Percentiles rank a stretch among this genome's conserved stretches.
Evolutionary conservation across 2,888 invertebrate species (phyloP).

Genomic region (Carterocephalus palaemon): DNA sequence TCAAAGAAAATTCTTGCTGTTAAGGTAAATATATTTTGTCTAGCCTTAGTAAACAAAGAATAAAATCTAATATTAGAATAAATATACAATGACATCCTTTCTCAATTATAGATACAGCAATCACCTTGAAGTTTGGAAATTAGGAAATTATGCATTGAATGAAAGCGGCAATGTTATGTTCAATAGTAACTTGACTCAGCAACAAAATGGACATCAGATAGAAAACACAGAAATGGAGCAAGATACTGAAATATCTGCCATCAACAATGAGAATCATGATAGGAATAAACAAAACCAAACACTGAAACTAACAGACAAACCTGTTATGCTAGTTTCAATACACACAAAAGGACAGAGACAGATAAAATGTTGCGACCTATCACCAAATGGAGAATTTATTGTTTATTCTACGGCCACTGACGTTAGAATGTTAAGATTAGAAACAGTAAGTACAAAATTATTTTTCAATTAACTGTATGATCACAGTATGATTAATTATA

Average conservation of each 20-base stretch:
- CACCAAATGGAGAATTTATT: constrained; percentile 84
- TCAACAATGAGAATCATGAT: constrained; percentile 40
- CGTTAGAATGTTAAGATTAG: constrained; percentile 83
- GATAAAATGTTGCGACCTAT: constrained; percentile 85
- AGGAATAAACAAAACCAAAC: constrained; percentile 41
- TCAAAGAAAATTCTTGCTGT: constrained; percentile 75
- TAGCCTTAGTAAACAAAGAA: no score
- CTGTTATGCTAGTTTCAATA: constrained; percentile 84
- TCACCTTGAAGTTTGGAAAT: constrained; percentile 75
- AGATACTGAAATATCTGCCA: constrained; percentile 50
- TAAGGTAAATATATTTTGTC: constrained; percentile 55
- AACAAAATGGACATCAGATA: constrained; percentile 34
- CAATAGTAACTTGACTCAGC: constrained; percentile 34
- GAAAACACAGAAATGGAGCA: constrained; percentile 45
- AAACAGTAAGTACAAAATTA: constrained; percentile 65
- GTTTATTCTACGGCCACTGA: constrained; percentile 85
- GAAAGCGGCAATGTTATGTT: constrained; percentile 76
- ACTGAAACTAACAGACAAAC: constrained; percentile 71
- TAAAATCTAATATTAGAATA: background rate
- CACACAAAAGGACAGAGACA: constrained; percentile 81
- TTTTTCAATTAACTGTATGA: background rate
- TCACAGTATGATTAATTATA: background rate
- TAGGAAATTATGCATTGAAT: constrained; percentile 73
- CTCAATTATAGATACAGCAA: constrained; percentile 67
- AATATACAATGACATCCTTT: background rate